A percentile compares a stretch with the other conserved stretches of the same genome.
Conservation (phyloP, 2,113 vertebrate species). For the Rhinolophus ferrumequinum region DNA sequence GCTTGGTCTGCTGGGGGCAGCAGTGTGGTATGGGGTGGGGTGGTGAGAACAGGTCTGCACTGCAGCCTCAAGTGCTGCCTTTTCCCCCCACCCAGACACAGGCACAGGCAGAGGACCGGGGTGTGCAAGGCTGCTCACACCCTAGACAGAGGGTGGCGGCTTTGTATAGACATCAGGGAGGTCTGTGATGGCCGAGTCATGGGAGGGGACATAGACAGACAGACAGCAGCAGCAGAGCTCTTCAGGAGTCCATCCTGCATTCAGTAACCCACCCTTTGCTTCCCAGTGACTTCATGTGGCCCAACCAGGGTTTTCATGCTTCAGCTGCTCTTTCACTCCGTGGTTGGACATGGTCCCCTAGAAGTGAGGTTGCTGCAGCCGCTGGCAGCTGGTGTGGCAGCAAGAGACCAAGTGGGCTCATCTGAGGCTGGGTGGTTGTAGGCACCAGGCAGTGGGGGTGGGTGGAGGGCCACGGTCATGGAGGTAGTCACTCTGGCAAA, state of each 20-base stretch:
- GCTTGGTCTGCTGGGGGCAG: background rate
- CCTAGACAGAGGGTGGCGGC: background rate
- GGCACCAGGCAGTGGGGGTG: conserved; percentile 91
- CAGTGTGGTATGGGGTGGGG: background rate
- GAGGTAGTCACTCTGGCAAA: conserved; percentile 95
- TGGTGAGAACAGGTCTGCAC: background rate
- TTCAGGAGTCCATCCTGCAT: background rate
- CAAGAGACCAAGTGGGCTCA: conserved; percentile 74
- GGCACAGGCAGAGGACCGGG: background rate
- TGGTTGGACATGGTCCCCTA: background rate
- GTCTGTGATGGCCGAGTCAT: background rate
- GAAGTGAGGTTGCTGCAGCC: background rate
- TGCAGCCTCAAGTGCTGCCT: conserved; percentile 40
- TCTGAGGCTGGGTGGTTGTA: conserved; percentile 91
- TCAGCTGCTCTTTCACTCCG: background rate
- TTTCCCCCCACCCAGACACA: background rate
- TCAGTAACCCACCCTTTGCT: background rate
- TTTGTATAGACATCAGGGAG: background rate
- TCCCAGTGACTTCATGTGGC: background rate
- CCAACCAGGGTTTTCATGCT: background rate
- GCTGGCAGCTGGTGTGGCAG: background rate
- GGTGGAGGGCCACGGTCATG: conserved; percentile 94
- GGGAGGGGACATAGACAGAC: background rate
- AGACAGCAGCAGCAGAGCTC: background rate
- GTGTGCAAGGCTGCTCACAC: background rate